phyloP scores from a whole-genome alignment of 23 tunicate genomes.

The Botrylloides violaceus region DNA sequence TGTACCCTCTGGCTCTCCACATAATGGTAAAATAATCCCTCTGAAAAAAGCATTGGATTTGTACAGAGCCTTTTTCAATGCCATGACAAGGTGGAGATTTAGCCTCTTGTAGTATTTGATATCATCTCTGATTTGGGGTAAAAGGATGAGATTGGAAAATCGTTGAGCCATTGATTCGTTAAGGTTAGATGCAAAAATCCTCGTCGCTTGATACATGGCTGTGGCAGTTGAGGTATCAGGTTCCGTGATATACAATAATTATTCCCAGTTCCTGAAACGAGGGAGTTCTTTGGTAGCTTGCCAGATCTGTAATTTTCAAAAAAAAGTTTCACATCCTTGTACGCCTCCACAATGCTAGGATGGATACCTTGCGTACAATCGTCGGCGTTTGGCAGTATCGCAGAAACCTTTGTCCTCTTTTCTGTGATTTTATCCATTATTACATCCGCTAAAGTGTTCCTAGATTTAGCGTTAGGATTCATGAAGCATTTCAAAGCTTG shows the following conservation, averaged over 20 bases:
- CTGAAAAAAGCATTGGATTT: conserved; percentile 87
- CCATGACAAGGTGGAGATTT: conserved; percentile 77
- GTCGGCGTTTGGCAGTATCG: conserved; percentile 61
- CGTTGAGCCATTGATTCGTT: conserved; percentile 71
- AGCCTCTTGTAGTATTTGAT: conserved; percentile 79
- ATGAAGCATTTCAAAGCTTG: conserved; percentile 62
- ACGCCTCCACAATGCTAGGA: conserved; percentile 59
- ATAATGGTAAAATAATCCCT: conserved; percentile 79
- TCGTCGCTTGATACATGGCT: conserved; percentile 87
- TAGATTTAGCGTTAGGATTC: conserved; percentile 66
- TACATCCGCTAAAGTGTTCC: conserved; percentile 69
- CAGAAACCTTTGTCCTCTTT: conserved; percentile 59
- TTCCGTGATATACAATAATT: conserved; percentile 65
- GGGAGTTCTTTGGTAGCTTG: conserved; percentile 76
- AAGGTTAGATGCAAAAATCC: conserved; percentile 90
- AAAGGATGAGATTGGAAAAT: conserved; percentile 54
- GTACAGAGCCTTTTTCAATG: conserved; percentile 82
- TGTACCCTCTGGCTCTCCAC: conserved; percentile 75
- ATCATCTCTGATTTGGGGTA: conserved; percentile 91
- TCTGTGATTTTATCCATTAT: conserved; percentile 85
- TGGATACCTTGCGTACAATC: conserved; percentile 52
- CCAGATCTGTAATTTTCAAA: conserved; percentile 65
- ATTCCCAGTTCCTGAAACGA: conserved; percentile 88
- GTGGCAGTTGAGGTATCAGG: conserved; percentile 95
- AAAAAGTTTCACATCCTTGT: conserved; percentile 48